These are phyloP conservation scores for Pandemis cinnamomeana DNA, from an alignment of 2,888 invertebrate species.

Conservation along the genomic window DNA sequence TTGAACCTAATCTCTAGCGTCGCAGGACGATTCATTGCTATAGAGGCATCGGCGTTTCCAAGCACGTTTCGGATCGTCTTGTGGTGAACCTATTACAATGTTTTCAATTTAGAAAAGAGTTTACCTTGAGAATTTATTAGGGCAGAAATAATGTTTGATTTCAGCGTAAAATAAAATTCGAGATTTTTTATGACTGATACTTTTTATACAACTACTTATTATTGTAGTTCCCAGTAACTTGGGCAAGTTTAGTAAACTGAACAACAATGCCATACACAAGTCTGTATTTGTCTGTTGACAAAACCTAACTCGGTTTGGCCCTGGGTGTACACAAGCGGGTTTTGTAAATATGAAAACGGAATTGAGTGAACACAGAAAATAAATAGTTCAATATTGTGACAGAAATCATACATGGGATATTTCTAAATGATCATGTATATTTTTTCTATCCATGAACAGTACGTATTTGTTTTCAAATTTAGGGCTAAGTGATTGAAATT, in stretches of 20 bases:
- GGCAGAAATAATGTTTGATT: constrained; percentile 18
- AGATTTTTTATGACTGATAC: neutral
- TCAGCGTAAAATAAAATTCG: neutral
- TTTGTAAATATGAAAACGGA: constrained; percentile 1
- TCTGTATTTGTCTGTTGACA: neutral
- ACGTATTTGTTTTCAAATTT: neutral
- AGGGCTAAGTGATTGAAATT: neutral
- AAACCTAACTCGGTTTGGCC: neutral
- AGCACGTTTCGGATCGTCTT: constrained; percentile 40
- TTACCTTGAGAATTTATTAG: constrained; percentile 33
- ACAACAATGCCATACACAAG: neutral
- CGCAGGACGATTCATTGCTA: constrained; percentile 53
- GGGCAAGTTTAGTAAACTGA: neutral
- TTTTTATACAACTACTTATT: neutral
- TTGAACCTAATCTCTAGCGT: constrained; percentile 55
- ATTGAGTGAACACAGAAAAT: neutral
- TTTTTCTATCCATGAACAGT: neutral
- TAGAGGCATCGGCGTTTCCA: constrained; percentile 48
- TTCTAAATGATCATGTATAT: neutral
- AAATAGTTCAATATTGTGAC: neutral
- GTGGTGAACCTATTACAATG: constrained; percentile 41
- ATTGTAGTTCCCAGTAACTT: neutral
- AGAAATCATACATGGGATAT: too few relatives aligned
- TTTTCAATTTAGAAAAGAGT: constrained; percentile 41
- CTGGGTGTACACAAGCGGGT: constrained; percentile 1